Evolutionary conservation across 2,888 invertebrate genomes (phyloP).

Genomic region (Carabus problematicus): DNA sequence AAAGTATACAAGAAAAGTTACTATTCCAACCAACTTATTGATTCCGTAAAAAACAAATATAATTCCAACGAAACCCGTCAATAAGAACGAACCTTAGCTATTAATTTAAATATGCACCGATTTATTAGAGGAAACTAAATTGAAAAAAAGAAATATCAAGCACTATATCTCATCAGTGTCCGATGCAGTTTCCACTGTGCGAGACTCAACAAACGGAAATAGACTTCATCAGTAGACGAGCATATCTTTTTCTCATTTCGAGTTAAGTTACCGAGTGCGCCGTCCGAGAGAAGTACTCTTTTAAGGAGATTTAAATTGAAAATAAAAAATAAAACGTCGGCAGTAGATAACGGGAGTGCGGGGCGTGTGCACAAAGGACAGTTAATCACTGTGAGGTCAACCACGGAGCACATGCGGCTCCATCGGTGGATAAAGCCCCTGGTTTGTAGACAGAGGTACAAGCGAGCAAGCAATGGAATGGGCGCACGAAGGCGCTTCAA

Average conservation of each 20-base stretch:
- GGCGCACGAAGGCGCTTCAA: not conserved
- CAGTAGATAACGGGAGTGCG: not conserved
- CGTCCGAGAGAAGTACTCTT: not conserved
- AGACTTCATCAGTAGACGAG: not conserved
- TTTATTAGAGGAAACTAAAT: too few relatives aligned
- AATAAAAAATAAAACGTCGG: conserved; percentile 6
- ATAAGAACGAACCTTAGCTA: too few relatives aligned
- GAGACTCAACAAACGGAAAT: not conserved
- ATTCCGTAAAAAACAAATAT: too few relatives aligned
- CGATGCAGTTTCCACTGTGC: not conserved
- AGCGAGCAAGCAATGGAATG: conserved; percentile 14
- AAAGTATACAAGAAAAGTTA: too few relatives aligned
- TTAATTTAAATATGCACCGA: too few relatives aligned
- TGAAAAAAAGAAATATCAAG: too few relatives aligned
- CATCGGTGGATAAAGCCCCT: conserved; percentile 8
- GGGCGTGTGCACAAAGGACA: conserved; percentile 17
- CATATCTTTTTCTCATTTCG: conserved; percentile 10
- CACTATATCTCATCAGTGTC: too few relatives aligned
- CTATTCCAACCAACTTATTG: too few relatives aligned
- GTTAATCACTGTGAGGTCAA: conserved; percentile 36
- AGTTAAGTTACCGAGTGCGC: not conserved
- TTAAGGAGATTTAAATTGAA: conserved; percentile 17
- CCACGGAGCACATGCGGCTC: conserved; percentile 20
- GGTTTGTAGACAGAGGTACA: conserved; percentile 5
- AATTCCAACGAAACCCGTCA: too few relatives aligned